Conservation (phyloP, 1,140 invertebrate genomes). For the Odontomachus brunneus region DNA sequence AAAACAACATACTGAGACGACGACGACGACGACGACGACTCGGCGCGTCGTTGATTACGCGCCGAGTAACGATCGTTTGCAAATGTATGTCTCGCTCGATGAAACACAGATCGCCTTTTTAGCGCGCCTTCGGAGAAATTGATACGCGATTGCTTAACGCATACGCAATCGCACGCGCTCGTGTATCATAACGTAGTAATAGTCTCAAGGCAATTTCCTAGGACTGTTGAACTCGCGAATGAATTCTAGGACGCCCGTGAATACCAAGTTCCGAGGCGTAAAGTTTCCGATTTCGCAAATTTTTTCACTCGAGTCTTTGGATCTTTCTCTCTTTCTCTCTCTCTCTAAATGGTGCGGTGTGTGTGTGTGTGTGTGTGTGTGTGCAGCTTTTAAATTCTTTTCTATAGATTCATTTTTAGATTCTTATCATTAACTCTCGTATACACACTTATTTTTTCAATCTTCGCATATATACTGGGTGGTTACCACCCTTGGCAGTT, state of each 20-base stretch:
- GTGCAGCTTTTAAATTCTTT: too few species aligned
- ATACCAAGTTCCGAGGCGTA: background rate
- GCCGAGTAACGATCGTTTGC: conserved; percentile 7
- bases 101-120: conserved; percentile 38
- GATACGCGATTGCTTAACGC: conserved; percentile 39
- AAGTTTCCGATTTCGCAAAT: background rate
- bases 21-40: background rate
- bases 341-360: too few species aligned
- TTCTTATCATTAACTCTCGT: too few species aligned
- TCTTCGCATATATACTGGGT: too few species aligned
- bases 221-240: conserved; percentile 27
- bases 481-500: too few species aligned
- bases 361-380: too few species aligned
- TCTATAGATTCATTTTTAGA: too few species aligned
- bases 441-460: too few species aligned
- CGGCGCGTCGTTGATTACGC: conserved; percentile 20
- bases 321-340: too few species aligned
- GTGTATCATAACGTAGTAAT: conserved; percentile 32
- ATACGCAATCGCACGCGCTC: background rate
- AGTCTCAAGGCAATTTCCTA: conserved; percentile 33
- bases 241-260: background rate
- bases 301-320: background rate
- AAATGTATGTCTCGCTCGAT: background rate
- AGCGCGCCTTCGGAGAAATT: conserved; percentile 34
- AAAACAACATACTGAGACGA: conserved; percentile 21